phyloP scores from a whole-genome alignment of 1,140 invertebrate species.

The Pseudomyrmex pallidus region DNA sequence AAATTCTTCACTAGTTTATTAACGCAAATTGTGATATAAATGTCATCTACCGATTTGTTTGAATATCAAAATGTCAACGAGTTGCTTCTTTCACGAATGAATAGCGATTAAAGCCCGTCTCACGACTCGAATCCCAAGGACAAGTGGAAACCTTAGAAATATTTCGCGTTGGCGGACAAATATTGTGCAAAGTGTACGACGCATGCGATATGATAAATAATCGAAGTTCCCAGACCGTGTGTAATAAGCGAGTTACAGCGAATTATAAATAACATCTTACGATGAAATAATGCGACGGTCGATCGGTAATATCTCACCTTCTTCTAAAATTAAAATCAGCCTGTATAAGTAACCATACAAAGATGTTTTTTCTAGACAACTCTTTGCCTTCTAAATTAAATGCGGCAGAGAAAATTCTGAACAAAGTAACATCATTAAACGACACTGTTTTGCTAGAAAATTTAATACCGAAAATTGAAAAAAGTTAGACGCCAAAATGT shows the following conservation, averaged over 20 bases:
- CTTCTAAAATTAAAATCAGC: slow-evolving; percentile 6
- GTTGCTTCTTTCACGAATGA: not conserved
- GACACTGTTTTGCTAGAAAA: not conserved
- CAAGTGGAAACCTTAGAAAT: slow-evolving; percentile 53
- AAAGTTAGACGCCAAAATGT: not conserved
- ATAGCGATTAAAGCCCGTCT: slow-evolving; percentile 11
- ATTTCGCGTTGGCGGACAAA: slow-evolving; percentile 57
- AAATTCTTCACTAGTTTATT: too few species aligned
- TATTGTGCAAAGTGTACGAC: slow-evolving; percentile 51
- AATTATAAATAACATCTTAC: slow-evolving; percentile 33
- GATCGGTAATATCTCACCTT: slow-evolving; percentile 5
- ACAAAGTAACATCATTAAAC: not conserved
- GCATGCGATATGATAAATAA: slow-evolving; percentile 38
- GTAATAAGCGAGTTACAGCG: slow-evolving; percentile 9
- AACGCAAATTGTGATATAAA: not conserved
- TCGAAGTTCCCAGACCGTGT: slow-evolving; percentile 29
- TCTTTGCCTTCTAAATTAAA: too few species aligned
- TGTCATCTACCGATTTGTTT: not conserved
- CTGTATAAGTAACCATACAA: not conserved
- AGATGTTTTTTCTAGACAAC: not conserved
- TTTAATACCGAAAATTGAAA: not conserved
- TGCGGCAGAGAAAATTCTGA: too few species aligned
- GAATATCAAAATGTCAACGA: not conserved
- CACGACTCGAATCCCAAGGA: slow-evolving; percentile 48
- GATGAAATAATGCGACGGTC: slow-evolving; percentile 27